Evolutionary conservation across 2,113 vertebrate genomes (phyloP), one percentile per base, ranked within the genome.

Genomic region (Amblyornis subalaris): DNA sequence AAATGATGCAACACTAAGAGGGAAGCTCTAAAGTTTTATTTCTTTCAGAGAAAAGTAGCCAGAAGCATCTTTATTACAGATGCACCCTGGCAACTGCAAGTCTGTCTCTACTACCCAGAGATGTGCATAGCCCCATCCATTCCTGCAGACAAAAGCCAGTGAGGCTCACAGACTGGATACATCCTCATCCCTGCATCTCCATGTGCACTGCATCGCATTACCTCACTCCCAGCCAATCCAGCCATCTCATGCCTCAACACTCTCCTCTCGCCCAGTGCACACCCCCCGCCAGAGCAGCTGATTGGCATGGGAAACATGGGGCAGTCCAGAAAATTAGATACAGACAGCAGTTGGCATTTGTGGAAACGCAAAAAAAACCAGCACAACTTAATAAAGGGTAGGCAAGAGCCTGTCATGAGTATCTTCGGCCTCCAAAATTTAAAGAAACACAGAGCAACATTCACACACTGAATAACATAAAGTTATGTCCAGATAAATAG

Each of bases 141-240:
- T 91, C 77, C 83, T 82, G 65, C 50, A 79, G 7, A 29, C 88
- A 92, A 50, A 91, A 85, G 82, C 14, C 7, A 74, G 61, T 6
- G 21, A 58, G 73, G 74, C 72, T 69, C 48, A 60, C 86, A 22
- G 36, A 55, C 67, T 23, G 78, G 86, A 62, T 36, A 38, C 3
- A 0, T 85, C 94, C 90, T 94, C 2, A 0, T 45, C 14, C 28
- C 96, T 88, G 94, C 95, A 89, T 88, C 70, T 90, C 87, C 92
- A 67, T 95, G 95, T 85, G 95, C 93, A 67, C 95, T 92, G 95
- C 87, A 88, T 8, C 1, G 51, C 88, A 97, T 97, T 97, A 97
- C 97, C 96, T 98, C 97, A 98, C 94, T 61, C 40, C 81, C 85
- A 97, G 88, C 97, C 98, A 98, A 97, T 97, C 92, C 60, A 84